Evolutionary conservation across 1,140 invertebrate genomes (phyloP), one percentile per base, ranked within the genome.

Genomic region (Trigoniulus corallinus): DNA sequence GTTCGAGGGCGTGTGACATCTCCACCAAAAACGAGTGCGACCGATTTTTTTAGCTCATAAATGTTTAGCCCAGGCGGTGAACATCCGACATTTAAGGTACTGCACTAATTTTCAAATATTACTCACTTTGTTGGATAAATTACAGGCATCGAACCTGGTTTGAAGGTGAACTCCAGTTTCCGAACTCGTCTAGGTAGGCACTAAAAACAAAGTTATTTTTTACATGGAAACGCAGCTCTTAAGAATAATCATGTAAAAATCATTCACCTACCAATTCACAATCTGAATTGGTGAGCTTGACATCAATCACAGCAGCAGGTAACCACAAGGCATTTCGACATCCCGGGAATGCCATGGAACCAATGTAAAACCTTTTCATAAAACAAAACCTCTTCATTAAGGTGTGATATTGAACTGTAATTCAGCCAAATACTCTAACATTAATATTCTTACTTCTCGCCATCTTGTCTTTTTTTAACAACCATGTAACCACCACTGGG

Each of bases 261-360:
- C 41, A 43, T 48, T 18, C 26, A 3, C 1, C 24, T 80, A 68
- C n/a, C 15, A 7, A 7, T 34, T 34, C 29, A 34, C 29, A 34
- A 34, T 34, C 15, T 34, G 7, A 7, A 15, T 34, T 15, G 15
- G 74, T 59, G 3, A 84, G 72, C 60, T 73, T 64, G 0, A 82
- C 68, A 27, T 74, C 67, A 50, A 77, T 73, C 22, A 89, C 76
- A 45, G 69, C 72, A 4, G 76, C 62, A 1, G 80, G 76, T 37
- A 93, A 68, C 88, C 88, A 93, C 27, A 91, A 69, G 0, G 73
- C 75, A 62, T 80, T 79, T 58, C 74, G 82, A 63, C 91, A 95
- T 0, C 70, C 65, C 0, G 89, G 89, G 67, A 71, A 93, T 1
- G 75, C 76, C 48, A 73, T 68, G 66, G 88, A 95, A 13, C 76